These are phyloP conservation scores for Ciona savignyi DNA, from an alignment of 23 tunicate species.

Conservation along the genomic window DNA sequence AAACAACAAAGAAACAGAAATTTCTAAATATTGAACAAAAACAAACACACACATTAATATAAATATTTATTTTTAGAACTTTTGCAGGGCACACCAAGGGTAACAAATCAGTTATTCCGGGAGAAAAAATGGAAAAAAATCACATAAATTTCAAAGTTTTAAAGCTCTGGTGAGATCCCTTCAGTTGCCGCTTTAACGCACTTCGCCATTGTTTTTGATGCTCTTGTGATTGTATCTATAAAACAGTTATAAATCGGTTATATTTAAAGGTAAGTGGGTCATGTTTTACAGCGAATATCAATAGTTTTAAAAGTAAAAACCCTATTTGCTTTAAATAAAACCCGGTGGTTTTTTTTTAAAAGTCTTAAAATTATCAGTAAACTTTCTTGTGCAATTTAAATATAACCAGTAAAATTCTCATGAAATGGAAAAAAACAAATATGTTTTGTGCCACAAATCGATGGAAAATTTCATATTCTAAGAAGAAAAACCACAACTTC, in stretches of 20 bases:
- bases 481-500: no score
- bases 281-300: neutral
- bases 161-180: slow-evolving; percentile 46
- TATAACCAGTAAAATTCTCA: no score
- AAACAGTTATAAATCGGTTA: slow-evolving; percentile 4
- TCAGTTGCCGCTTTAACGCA: slow-evolving; percentile 94
- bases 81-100: neutral
- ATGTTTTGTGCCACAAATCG: no score
- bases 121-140: neutral
- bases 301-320: neutral
- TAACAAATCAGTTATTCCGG: neutral
- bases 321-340: no score
- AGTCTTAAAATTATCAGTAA: no score
- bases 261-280: neutral
- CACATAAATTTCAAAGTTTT: neutral
- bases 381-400: no score
- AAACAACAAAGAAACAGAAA: no score
- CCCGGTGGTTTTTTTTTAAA: no score
- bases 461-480: no score
- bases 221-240: slow-evolving; percentile 83
- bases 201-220: slow-evolving; percentile 95
- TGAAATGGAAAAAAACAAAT: no score
- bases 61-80: neutral
- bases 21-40: no score
- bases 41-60: no score